Conservation (phyloP, 1,140 invertebrate genomes). For the Lordiphosa stackelbergi region DNA sequence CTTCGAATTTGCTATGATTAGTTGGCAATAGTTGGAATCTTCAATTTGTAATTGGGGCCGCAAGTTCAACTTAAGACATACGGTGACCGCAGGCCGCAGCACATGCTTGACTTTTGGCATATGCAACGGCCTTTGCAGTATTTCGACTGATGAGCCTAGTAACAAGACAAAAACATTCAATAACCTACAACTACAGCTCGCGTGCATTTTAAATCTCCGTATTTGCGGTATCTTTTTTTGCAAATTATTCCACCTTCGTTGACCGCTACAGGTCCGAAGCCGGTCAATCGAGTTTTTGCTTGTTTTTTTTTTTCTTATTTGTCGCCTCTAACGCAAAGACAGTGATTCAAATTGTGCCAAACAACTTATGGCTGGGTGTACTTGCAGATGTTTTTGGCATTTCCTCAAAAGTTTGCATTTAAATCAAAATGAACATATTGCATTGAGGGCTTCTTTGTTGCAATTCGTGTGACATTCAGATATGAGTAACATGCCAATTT, state of each 20-base stretch:
- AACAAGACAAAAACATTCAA: slow-evolving; percentile 25
- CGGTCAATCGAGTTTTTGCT: slow-evolving; percentile 60
- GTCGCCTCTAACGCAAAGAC: slow-evolving; percentile 4
- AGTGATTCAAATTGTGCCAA: slow-evolving; percentile 29
- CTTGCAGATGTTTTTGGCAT: slow-evolving; percentile 21
- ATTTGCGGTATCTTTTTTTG: slow-evolving; percentile 17
- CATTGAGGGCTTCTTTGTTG: too few relatives aligned
- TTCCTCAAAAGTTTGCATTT: slow-evolving; percentile 23
- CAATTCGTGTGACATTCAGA: too few relatives aligned
- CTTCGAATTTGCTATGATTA: too few relatives aligned
- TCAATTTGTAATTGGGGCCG: slow-evolving; percentile 2
- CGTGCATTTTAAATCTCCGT: slow-evolving; percentile 40
- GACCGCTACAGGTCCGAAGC: slow-evolving; percentile 59
- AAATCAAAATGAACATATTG: too few relatives aligned
- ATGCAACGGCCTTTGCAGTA: slow-evolving; percentile 66
- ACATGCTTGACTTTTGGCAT: slow-evolving; percentile 62
- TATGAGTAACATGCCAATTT: too few relatives aligned
- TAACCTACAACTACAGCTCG: slow-evolving; percentile 40
- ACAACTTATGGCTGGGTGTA: slow-evolving; percentile 21
- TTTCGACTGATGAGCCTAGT: slow-evolving; percentile 52
- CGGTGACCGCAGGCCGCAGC: too few relatives aligned
- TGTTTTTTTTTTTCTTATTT: slow-evolving; percentile 20
- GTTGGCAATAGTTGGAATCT: too few relatives aligned
- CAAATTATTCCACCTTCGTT: slow-evolving; percentile 68
- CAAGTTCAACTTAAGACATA: slow-evolving; percentile 22